phyloP scores from a whole-genome alignment of 2,113 vertebrate species.

The Hippocampus guttulatus region DNA sequence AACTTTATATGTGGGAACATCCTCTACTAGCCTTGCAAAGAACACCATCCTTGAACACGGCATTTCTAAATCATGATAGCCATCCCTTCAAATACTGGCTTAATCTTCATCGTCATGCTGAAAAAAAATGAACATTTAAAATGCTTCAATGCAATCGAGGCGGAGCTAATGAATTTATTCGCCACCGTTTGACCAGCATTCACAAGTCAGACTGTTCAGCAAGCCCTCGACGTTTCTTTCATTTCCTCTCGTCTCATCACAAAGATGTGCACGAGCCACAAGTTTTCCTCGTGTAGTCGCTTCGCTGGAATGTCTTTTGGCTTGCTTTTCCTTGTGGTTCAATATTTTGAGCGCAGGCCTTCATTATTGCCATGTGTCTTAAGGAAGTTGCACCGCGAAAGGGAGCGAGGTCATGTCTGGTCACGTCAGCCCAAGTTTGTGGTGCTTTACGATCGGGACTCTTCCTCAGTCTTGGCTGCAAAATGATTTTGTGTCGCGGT shows the following conservation, averaged over 20 bases:
- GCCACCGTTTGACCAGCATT: no score
- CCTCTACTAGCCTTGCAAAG: no score
- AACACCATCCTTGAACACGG: no score
- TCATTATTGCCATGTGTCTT: constrained; percentile 70
- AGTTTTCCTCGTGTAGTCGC: constrained; percentile 55
- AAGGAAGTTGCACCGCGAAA: constrained; percentile 47
- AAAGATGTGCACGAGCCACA: constrained; percentile 19
- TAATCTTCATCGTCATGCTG: no score
- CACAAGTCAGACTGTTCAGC: no score
- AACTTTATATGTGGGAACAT: no score
- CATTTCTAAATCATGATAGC: no score
- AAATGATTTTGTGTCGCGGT: not conserved
- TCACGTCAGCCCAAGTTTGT: not conserved
- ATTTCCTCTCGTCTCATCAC: constrained; percentile 30
- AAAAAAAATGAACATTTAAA: no score
- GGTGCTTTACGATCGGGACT: not conserved
- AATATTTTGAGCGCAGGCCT: constrained; percentile 24
- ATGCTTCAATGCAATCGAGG: no score
- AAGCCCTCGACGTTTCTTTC: not conserved
- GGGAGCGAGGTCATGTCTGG: constrained; percentile 23
- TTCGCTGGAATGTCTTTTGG: constrained; percentile 62
- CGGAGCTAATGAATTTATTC: no score
- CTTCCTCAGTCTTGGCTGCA: not conserved
- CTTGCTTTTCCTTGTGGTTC: constrained; percentile 54
- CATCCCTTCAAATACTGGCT: no score